A percentile compares a stretch with the other conserved stretches of the same genome.
phyloP scores from a whole-genome alignment of 2,888 invertebrate genomes.

The Nomada fucata region DNA sequence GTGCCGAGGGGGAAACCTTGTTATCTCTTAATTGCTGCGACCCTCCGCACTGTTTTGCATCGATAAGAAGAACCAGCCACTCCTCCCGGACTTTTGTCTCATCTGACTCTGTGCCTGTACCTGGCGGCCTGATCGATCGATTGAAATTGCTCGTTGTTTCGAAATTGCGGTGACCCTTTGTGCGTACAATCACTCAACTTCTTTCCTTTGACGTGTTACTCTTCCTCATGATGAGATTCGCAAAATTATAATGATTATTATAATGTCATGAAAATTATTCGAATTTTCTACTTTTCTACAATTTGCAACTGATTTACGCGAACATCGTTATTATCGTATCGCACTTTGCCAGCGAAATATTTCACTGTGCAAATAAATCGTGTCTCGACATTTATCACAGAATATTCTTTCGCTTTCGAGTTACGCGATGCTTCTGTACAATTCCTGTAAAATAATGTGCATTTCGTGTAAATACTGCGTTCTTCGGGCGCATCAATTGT shows the following conservation, averaged over 20 bases:
- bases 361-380: neutral
- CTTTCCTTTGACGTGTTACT: slow-evolving; percentile 19
- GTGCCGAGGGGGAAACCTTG: slow-evolving; percentile 83
- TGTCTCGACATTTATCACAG: too few relatives aligned
- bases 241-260: too few relatives aligned
- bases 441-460: neutral
- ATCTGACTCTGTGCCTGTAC: slow-evolving; percentile 33
- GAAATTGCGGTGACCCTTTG: slow-evolving; percentile 42
- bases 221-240: slow-evolving; percentile 1
- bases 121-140: slow-evolving; percentile 35
- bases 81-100: slow-evolving; percentile 58
- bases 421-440: too few relatives aligned
- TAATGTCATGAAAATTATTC: slow-evolving; percentile 3
- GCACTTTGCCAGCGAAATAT: neutral
- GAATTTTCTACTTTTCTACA: slow-evolving; percentile 23
- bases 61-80: slow-evolving; percentile 78
- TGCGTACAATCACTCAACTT: neutral
- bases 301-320: neutral
- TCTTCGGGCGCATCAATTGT: neutral
- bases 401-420: neutral
- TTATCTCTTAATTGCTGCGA: slow-evolving; percentile 84
- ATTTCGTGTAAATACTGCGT: too few relatives aligned
- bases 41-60: slow-evolving; percentile 83
- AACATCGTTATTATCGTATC: neutral
- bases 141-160: slow-evolving; percentile 42